These are phyloP conservation scores for Gortyna flavago DNA, from an alignment of 2,888 invertebrate genomes.

Conservation along the genomic window DNA sequence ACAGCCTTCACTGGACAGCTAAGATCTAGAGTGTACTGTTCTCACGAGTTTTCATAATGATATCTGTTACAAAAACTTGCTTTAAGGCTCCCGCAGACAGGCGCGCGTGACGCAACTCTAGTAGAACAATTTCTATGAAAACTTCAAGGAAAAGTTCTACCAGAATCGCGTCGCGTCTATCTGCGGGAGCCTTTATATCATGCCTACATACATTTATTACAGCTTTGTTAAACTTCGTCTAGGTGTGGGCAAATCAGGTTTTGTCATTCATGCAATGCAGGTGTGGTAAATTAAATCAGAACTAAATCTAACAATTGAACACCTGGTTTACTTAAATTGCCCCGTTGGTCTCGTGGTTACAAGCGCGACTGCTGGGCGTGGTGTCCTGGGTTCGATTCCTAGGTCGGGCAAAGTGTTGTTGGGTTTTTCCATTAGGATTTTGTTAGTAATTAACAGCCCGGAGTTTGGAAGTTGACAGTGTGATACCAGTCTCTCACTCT, in stretches of 20 bases:
- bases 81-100: background rate
- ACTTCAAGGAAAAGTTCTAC: background rate
- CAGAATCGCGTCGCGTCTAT: background rate
- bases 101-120: background rate
- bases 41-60: slow-evolving; percentile 54
- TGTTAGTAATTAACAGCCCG: background rate
- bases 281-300: slow-evolving; percentile 26
- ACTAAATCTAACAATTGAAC: slow-evolving; percentile 14
- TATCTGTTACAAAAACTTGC: slow-evolving; percentile 48
- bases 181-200: background rate
- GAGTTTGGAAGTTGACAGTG: background rate
- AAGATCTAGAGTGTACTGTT: slow-evolving; percentile 32
- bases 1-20: slow-evolving; percentile 21
- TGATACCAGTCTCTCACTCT: too few species aligned
- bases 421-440: background rate
- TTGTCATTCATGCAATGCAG: slow-evolving; percentile 37
- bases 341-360: background rate
- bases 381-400: background rate
- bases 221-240: slow-evolving; percentile 6
- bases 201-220: slow-evolving; percentile 11
- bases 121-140: background rate
- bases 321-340: slow-evolving; percentile 24
- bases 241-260: slow-evolving; percentile 45
- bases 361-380: background rate
- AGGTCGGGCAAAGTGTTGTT: background rate